phyloP scores from a whole-genome alignment of 2,113 vertebrate genomes.

The Chaetorhynchus papuensis region DNA sequence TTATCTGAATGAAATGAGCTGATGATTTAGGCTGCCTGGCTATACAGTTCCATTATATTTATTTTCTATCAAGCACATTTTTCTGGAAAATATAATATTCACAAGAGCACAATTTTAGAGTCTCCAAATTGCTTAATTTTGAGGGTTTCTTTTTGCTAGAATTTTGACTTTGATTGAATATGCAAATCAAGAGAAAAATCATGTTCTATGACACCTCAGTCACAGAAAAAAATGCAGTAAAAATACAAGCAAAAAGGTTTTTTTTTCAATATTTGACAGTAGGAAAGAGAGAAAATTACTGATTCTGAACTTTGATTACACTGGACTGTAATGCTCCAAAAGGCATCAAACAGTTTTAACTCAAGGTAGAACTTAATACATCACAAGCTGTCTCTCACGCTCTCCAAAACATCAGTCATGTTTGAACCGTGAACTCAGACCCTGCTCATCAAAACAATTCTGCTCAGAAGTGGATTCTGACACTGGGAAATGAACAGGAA shows the following conservation, averaged over 20 bases:
- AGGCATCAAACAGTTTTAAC: background rate
- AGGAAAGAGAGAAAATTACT: background rate
- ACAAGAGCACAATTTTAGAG: background rate
- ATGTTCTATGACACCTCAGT: background rate
- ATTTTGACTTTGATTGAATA: background rate
- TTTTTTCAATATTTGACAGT: background rate
- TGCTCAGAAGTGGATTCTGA: background rate
- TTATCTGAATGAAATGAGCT: background rate
- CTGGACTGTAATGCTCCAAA: background rate
- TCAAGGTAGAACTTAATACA: background rate
- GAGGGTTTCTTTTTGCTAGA: background rate
- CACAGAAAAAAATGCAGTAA: background rate
- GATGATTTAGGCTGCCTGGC: background rate
- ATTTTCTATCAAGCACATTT: background rate
- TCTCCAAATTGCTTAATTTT: background rate
- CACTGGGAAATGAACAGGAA: background rate
- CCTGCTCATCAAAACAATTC: background rate
- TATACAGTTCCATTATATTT: background rate
- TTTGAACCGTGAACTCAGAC: background rate
- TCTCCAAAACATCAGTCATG: background rate
- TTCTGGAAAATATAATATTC: background rate
- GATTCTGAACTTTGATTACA: background rate
- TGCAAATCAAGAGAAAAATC: background rate
- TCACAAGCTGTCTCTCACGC: background rate
- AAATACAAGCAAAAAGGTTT: background rate